A percentile compares a stretch with the other conserved stretches of the same genome.
Conservation (phyloP, 2,113 vertebrate species). For the Galemys pyrenaicus region DNA sequence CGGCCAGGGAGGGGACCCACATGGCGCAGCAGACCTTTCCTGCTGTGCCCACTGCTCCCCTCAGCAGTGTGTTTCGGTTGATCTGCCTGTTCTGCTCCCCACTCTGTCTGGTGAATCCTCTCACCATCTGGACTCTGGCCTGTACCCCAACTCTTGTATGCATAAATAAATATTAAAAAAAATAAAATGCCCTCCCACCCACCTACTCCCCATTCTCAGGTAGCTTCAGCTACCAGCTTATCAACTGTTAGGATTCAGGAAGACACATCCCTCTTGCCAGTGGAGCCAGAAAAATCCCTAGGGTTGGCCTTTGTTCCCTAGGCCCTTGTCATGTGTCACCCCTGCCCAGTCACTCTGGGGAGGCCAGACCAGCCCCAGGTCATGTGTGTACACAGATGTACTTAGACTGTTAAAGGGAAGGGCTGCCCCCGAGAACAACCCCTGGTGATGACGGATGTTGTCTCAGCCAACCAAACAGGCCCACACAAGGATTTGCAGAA, state of each 20-base stretch:
- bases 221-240: not conserved
- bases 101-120: too few relatives aligned
- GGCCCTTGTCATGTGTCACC: not conserved
- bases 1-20: too few relatives aligned
- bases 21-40: too few relatives aligned
- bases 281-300: not conserved
- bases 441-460: not conserved
- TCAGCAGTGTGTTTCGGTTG: too few relatives aligned
- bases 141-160: too few relatives aligned
- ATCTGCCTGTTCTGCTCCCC: too few relatives aligned
- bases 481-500: not conserved
- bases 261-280: not conserved
- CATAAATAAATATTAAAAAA: too few relatives aligned
- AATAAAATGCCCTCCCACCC: too few relatives aligned
- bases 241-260: not conserved
- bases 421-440: not conserved
- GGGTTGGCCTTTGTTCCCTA: not conserved
- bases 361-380: not conserved
- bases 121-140: too few relatives aligned
- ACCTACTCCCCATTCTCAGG: not conserved
- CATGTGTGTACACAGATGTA: not conserved
- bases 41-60: too few relatives aligned
- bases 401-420: not conserved
- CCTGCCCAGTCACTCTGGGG: accelerated
- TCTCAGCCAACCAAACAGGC: not conserved